Conservation (phyloP, 2,888 invertebrate genomes). For the Mimumesa dahlbomi region DNA sequence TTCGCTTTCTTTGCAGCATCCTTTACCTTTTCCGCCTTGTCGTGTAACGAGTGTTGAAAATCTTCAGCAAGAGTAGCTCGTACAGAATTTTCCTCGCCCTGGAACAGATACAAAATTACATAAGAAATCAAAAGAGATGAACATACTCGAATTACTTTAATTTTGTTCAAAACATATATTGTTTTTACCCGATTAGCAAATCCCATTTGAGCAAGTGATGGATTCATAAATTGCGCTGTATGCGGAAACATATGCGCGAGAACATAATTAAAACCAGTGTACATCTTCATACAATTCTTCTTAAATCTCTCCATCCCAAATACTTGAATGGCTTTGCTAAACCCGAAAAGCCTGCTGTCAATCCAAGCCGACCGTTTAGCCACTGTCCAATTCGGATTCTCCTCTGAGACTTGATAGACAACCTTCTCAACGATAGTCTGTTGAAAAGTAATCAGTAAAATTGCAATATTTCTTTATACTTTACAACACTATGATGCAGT, state of each 20-base stretch:
- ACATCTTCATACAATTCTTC: constrained; percentile 92
- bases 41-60: constrained; percentile 75
- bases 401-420: constrained; percentile 87
- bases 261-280: constrained; percentile 92
- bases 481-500: too few relatives aligned
- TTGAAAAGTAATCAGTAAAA: constrained; percentile 70
- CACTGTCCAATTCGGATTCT: constrained; percentile 87
- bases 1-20: constrained; percentile 91
- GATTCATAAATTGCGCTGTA: constrained; percentile 77
- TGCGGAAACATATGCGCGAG: constrained; percentile 87
- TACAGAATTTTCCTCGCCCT: constrained; percentile 71
- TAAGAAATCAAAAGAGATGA: too few relatives aligned
- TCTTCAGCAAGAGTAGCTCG: constrained; percentile 74
- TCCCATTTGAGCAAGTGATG: constrained; percentile 70
- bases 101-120: too few relatives aligned
- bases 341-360: constrained; percentile 93
- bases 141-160: too few relatives aligned
- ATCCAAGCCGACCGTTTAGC: constrained; percentile 93
- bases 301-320: constrained; percentile 95
- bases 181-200: too few relatives aligned
- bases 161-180: too few relatives aligned
- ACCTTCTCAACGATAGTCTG: constrained; percentile 96
- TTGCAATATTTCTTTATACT: too few relatives aligned
- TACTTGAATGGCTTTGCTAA: constrained; percentile 92
- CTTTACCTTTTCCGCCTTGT: constrained; percentile 84